These are phyloP conservation scores for Leguminivora glycinivorella DNA, from an alignment of 1,140 invertebrate species.

Conservation along the genomic window DNA sequence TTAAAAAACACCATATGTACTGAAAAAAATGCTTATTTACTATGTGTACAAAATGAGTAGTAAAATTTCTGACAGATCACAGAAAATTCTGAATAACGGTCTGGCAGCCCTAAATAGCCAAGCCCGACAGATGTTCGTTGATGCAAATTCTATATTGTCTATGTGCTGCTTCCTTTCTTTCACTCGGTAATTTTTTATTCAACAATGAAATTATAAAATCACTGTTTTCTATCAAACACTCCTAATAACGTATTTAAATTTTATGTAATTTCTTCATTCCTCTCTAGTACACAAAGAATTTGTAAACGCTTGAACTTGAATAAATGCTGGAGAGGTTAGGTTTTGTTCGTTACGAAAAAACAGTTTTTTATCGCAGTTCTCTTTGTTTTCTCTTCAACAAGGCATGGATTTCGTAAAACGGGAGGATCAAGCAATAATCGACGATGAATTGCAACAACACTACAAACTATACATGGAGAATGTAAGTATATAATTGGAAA, in stretches of 20 bases:
- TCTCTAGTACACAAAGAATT: neutral
- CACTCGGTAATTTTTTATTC: slow-evolving; percentile 57
- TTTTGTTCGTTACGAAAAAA: slow-evolving; percentile 44
- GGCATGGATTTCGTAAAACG: slow-evolving; percentile 71
- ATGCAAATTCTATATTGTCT: slow-evolving; percentile 50
- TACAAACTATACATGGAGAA: slow-evolving; percentile 65
- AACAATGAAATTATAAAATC: slow-evolving; percentile 26
- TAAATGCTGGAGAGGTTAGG: slow-evolving; percentile 25
- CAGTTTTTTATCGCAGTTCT: slow-evolving; percentile 37
- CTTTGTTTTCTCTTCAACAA: slow-evolving; percentile 31
- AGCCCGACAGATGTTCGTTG: slow-evolving; percentile 51
- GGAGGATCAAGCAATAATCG: slow-evolving; percentile 62
- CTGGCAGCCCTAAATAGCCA: neutral
- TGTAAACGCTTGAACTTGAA: neutral
- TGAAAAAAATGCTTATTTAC: no score
- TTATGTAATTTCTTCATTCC: neutral
- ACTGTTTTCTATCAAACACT: neutral
- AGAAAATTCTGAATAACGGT: neutral
- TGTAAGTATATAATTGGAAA: slow-evolving; percentile 49
- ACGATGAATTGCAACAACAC: slow-evolving; percentile 49
- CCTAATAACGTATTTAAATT: neutral
- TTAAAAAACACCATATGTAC: no score
- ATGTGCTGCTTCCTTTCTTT: slow-evolving; percentile 69
- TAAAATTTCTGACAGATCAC: neutral
- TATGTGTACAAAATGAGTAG: no score